A percentile compares a stretch with the other conserved stretches of the same genome.
phyloP scores from a whole-genome alignment of 2,113 vertebrate species.

The Damaliscus lunatus region DNA sequence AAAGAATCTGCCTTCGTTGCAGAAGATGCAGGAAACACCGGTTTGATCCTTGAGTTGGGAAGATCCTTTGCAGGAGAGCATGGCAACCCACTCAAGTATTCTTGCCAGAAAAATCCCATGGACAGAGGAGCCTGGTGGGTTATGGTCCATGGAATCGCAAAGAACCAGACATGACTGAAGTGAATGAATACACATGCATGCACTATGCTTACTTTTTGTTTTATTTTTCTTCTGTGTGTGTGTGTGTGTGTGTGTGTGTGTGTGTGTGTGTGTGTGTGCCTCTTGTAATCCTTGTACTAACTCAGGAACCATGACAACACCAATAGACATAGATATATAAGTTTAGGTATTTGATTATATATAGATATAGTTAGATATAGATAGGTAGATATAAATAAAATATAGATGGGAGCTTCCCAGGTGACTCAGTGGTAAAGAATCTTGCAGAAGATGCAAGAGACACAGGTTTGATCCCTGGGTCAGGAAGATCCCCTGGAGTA shows the following conservation, averaged over 20 bases:
- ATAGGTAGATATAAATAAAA: background rate
- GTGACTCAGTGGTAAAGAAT: background rate
- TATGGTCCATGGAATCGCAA: background rate
- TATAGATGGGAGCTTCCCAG: background rate
- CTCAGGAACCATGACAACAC: background rate
- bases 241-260: background rate
- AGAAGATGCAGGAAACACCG: background rate
- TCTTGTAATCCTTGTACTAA: background rate
- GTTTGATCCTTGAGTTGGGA: background rate
- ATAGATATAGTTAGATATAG: background rate
- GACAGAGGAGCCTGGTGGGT: background rate
- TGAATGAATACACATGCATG: background rate
- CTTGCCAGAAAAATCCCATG: background rate
- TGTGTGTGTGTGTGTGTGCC: background rate
- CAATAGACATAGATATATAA: background rate
- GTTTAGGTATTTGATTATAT: background rate
- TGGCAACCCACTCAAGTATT: background rate
- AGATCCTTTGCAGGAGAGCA: background rate
- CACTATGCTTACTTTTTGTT: background rate
- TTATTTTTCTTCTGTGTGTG: background rate
- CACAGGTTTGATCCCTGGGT: background rate
- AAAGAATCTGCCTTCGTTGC: background rate
- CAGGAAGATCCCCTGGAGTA: background rate
- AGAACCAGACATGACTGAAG: background rate
- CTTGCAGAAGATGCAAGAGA: background rate